Evolutionary conservation across 64 coral and sea anemone species (phyloP), one percentile per base, ranked within the genome.

Genomic region (Actinia equina): DNA sequence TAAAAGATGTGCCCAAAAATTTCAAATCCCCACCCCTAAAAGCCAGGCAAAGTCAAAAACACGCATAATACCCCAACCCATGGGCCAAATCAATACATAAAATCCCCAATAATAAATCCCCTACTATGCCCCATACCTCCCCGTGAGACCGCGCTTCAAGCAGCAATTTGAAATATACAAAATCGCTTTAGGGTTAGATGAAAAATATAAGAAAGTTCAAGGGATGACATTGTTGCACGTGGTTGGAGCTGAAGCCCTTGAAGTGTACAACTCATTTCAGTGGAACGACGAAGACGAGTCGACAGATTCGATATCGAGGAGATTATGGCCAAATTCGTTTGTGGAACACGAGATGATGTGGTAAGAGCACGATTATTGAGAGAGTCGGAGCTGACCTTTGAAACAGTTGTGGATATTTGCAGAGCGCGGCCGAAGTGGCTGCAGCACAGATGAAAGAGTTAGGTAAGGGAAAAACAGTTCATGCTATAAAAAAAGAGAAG

Each of bases 231-330:
- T 62, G 59, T 67, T 93, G 30, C 91, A 92, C 88, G 85, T 65
- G 18, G 90, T 89, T 25, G 91, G 91, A 54, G 85, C 90, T 87
- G 94, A 97, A 20, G 88, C 91, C 18, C 64, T 88, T 25, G 80
- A 88, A 93, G 70, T 97, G 55, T 82, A 97, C 53, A 87, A 96
- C 41, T 83, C 94, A 37, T 96, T 96, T 77, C 80, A 78, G 3
- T 92, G 89, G 71, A 45, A 86, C 16, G 59, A 19, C 63, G 84
- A 96, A 74, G 54, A 58, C 14, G 60, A 92, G 30, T 37, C 30
- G 30, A 37, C 51, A 92, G 92, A 74, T 56, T 90, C 25, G 87
- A 89, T 42, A 65, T 56, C 43, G 63, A 84, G 6, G 23, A 30
- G 43, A 37, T 58, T 92, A 17, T 59, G 89, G 19, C 30, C 19